Evolutionary conservation across 2,888 invertebrate species (phyloP).

Genomic region (Sylvicola fuscatus): DNA sequence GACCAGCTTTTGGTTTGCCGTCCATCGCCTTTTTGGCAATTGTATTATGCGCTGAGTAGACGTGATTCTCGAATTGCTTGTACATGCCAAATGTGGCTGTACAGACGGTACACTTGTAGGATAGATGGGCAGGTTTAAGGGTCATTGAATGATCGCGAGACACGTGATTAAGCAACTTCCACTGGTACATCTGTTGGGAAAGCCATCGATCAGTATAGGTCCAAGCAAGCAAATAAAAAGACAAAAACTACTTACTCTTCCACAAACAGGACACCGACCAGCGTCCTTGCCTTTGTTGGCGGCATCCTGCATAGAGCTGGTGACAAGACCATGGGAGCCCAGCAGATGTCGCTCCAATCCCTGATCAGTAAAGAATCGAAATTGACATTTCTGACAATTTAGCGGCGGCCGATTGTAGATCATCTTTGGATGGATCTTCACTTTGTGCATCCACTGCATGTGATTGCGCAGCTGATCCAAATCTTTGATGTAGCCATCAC

Average conservation of each 20-base stretch:
- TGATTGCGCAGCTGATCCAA: slow-evolving; percentile 84
- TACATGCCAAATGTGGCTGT: slow-evolving; percentile 91
- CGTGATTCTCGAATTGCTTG: slow-evolving; percentile 85
- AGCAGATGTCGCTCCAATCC: slow-evolving; percentile 88
- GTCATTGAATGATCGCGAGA: slow-evolving; percentile 82
- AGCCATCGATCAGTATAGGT: too few relatives aligned
- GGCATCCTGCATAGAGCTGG: slow-evolving; percentile 89
- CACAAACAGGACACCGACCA: slow-evolving; percentile 87
- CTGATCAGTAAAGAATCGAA: slow-evolving; percentile 92
- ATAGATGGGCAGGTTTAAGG: slow-evolving; percentile 77
- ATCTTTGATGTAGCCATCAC: slow-evolving; percentile 92
- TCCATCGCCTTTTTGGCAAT: slow-evolving; percentile 75
- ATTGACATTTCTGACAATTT: slow-evolving; percentile 91
- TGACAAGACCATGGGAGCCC: slow-evolving; percentile 85
- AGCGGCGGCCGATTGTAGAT: slow-evolving; percentile 84
- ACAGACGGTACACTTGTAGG: slow-evolving; percentile 89
- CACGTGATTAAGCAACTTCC: slow-evolving; percentile 82
- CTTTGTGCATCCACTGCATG: slow-evolving; percentile 97
- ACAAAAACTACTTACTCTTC: slow-evolving; percentile 42
- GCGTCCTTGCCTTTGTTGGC: slow-evolving; percentile 89
- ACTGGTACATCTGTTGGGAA: slow-evolving; percentile 59
- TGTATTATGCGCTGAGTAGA: slow-evolving; percentile 81
- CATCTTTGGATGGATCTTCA: slow-evolving; percentile 91
- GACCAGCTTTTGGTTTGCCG: slow-evolving; percentile 35
- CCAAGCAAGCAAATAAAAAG: too few relatives aligned